Conservation (phyloP, 2,113 vertebrate species). For the Amphilophus citrinellus region DNA sequence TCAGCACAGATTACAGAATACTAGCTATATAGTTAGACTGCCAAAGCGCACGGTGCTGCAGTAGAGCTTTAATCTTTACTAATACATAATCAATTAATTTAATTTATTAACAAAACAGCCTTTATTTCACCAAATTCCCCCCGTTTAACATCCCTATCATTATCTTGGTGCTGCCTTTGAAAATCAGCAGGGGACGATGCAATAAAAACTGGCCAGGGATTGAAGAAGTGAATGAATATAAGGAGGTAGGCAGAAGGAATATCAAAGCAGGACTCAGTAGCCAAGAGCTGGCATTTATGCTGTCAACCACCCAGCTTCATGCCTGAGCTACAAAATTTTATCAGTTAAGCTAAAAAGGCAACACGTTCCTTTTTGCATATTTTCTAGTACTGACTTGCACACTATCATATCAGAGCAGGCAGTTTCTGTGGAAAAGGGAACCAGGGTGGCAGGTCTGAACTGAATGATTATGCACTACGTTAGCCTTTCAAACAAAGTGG, state of each 20-base stretch:
- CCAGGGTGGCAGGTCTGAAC: constrained; percentile 28
- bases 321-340: constrained; percentile 25
- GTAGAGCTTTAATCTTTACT: not conserved
- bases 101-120: constrained; percentile 1
- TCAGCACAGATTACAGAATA: not conserved
- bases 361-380: constrained; percentile 21
- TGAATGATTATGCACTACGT: constrained; percentile 53
- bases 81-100: not conserved
- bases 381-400: constrained; percentile 21
- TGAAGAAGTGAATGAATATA: constrained; percentile 54
- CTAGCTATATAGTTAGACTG: not conserved
- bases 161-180: constrained; percentile 17
- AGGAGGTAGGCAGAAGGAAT: constrained; percentile 33
- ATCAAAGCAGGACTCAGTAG: constrained; percentile 23
- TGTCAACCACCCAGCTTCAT: constrained; percentile 55
- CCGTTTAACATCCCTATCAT: constrained; percentile 36
- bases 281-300: constrained; percentile 52
- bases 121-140: constrained; percentile 21
- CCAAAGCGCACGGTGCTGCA: not conserved
- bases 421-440: constrained; percentile 32
- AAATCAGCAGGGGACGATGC: constrained; percentile 42
- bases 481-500: constrained; percentile 45
- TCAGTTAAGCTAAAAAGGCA: constrained; percentile 41
- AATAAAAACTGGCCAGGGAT: constrained; percentile 39
- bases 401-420: constrained; percentile 13